phyloP scores from a whole-genome alignment of 2,113 vertebrate species.

The Zootoca vivipara region DNA sequence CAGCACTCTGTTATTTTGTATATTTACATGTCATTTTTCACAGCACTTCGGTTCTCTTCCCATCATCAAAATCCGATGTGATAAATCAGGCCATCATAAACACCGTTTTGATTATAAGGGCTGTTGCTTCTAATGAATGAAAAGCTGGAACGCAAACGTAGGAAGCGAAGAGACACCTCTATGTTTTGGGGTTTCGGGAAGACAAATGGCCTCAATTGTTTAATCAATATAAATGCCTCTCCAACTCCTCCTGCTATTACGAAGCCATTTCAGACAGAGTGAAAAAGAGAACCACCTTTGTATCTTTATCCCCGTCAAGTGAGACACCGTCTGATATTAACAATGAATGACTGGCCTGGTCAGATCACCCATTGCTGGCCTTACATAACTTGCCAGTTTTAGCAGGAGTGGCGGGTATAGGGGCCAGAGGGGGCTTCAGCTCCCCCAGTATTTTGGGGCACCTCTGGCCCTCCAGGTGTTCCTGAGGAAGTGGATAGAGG shows the following conservation, averaged over 20 bases:
- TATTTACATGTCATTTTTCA: conserved; percentile 36
- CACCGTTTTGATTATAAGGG: conserved; percentile 66
- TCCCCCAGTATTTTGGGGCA: too few relatives aligned
- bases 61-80: conserved; percentile 31
- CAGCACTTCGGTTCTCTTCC: conserved; percentile 23
- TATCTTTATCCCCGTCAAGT: conserved; percentile 68
- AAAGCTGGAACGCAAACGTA: conserved; percentile 42
- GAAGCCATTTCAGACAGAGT: conserved; percentile 72
- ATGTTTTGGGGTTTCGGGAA: conserved; percentile 71
- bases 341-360: conserved; percentile 36
- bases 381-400: fast-evolving
- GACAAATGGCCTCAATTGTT: conserved; percentile 77
- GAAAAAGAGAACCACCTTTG: conserved; percentile 53
- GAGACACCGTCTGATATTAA: conserved; percentile 46
- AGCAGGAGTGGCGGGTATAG: too few relatives aligned
- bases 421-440: too few relatives aligned
- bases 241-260: conserved; percentile 72
- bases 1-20: conserved; percentile 14
- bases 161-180: conserved; percentile 71
- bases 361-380: neutral
- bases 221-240: conserved; percentile 83
- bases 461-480: too few relatives aligned
- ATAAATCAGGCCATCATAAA: conserved; percentile 45
- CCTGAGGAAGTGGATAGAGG: too few relatives aligned
- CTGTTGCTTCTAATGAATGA: conserved; percentile 63